These are phyloP conservation scores for Platyscapa corneri DNA, from an alignment of 1,140 invertebrate species.

Conservation along the genomic window DNA sequence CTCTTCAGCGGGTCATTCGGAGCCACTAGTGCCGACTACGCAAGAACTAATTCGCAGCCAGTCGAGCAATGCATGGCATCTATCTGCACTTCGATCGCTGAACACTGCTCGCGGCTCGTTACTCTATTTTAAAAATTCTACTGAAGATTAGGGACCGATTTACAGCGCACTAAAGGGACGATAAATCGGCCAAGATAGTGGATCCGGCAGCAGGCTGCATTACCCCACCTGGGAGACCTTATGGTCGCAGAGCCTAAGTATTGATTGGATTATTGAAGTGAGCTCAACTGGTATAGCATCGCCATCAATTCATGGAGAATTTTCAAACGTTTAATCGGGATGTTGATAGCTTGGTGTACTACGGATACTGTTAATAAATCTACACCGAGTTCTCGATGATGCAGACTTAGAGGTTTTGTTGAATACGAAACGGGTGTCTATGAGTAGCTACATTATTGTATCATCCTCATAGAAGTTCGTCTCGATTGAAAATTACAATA, in stretches of 20 bases:
- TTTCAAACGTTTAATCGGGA: constrained; percentile 19
- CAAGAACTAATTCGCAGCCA: not conserved
- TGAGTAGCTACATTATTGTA: not conserved
- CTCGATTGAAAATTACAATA: too few relatives aligned
- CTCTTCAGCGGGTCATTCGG: not conserved
- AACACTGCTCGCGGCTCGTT: constrained; percentile 1
- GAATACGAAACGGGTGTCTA: not conserved
- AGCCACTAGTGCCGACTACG: not conserved
- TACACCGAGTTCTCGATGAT: not conserved
- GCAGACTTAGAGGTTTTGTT: not conserved
- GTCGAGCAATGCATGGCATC: not conserved
- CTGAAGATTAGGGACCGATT: constrained; percentile 63
- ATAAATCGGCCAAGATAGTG: constrained; percentile 52
- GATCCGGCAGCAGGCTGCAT: not conserved
- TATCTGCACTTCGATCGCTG: too few relatives aligned
- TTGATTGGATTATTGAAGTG: constrained; percentile 53
- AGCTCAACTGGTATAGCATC: not conserved
- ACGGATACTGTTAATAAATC: not conserved
- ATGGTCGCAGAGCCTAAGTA: constrained; percentile 38
- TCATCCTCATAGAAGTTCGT: too few relatives aligned
- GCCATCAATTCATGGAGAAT: constrained; percentile 20
- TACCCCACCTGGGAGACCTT: not conserved
- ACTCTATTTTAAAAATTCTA: constrained; percentile 57
- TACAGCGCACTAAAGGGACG: constrained; percentile 54
- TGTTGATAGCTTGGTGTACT: not conserved